Conservation (phyloP, 2,888 invertebrate species). For the Allophyes oxyacanthae region DNA sequence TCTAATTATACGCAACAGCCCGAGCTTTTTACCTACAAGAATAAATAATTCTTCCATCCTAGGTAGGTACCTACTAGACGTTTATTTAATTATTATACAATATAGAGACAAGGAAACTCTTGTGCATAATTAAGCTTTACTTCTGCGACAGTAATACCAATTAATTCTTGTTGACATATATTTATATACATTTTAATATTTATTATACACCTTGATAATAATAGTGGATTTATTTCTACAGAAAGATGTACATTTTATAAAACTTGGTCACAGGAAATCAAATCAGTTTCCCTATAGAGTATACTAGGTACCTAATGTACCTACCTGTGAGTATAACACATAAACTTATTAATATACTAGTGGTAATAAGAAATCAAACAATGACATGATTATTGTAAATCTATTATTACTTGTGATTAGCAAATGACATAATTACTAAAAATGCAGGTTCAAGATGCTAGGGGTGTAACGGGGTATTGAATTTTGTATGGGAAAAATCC, state of each 20-base stretch:
- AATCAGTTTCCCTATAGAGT: slow-evolving; percentile 6
- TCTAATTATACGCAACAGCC: slow-evolving; percentile 2
- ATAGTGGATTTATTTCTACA: slow-evolving; percentile 13
- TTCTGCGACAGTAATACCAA: slow-evolving; percentile 10
- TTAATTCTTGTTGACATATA: slow-evolving; percentile 15
- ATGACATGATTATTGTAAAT: no score
- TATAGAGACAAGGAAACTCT: slow-evolving; percentile 25
- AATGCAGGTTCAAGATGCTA: no score
- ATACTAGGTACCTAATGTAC: no score
- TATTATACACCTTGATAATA: slow-evolving; percentile 15
- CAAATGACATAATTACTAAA: no score
- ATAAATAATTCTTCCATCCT: slow-evolving; percentile 17
- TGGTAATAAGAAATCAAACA: no score
- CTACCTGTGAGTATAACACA: no score
- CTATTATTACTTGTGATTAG: no score
- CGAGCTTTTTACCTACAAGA: slow-evolving; percentile 7
- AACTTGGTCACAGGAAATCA: slow-evolving; percentile 18
- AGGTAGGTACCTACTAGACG: not conserved
- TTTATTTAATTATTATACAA: slow-evolving; percentile 20
- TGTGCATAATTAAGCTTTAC: slow-evolving; percentile 17
- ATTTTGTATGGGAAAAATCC: no score
- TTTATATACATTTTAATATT: slow-evolving; percentile 11
- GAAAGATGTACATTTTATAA: slow-evolving; percentile 12
- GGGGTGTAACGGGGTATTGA: no score
- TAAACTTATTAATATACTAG: no score